Conservation (phyloP, 2,113 vertebrate genomes). For the Danionella cerebrum region DNA sequence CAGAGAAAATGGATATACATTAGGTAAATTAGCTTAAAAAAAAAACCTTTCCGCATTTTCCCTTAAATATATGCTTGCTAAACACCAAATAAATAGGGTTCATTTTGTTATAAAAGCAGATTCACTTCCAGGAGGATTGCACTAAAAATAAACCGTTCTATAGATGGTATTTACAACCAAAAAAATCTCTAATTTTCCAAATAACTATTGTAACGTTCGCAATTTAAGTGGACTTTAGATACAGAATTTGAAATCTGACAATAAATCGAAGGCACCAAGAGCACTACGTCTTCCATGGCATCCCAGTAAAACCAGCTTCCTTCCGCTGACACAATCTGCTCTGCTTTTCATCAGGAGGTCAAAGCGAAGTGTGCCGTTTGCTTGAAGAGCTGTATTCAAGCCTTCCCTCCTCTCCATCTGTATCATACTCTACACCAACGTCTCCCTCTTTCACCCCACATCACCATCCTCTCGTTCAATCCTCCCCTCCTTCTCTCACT, state of each 20-base stretch:
- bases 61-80: too few relatives aligned
- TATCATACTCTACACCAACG: background rate
- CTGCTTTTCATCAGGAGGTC: slow-evolving; percentile 38
- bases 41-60: too few relatives aligned
- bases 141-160: too few relatives aligned
- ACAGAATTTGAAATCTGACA: background rate
- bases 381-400: background rate
- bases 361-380: slow-evolving; percentile 49
- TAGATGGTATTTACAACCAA: too few relatives aligned
- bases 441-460: background rate
- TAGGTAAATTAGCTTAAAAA: too few relatives aligned
- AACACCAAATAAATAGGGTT: too few relatives aligned
- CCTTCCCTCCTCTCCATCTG: slow-evolving; percentile 18
- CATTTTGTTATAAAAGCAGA: too few relatives aligned
- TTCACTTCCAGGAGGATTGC: too few relatives aligned
- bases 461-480: background rate
- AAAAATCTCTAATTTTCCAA: too few relatives aligned
- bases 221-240: too few relatives aligned
- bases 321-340: background rate
- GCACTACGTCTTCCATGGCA: background rate
- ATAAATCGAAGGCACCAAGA: background rate
- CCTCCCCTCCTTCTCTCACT: background rate
- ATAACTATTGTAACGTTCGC: too few relatives aligned
- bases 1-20: too few relatives aligned
- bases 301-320: background rate